These are phyloP conservation scores for Buathra laborator DNA, from an alignment of 2,888 invertebrate species.

Conservation along the genomic window DNA sequence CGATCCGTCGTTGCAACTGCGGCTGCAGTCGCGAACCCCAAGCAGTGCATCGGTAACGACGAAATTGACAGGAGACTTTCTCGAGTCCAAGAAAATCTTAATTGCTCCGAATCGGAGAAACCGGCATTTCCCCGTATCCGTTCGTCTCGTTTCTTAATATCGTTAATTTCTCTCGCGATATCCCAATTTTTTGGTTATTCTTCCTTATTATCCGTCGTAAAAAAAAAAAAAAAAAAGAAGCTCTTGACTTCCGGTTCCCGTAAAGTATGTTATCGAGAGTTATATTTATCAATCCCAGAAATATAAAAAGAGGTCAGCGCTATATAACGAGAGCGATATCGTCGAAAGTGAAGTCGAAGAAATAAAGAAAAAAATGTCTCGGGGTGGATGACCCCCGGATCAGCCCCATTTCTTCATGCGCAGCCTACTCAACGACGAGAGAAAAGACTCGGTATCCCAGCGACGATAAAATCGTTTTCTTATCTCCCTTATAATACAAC, in stretches of 20 bases:
- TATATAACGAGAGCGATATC: slow-evolving; percentile 25
- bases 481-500: slow-evolving; percentile 19
- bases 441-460: slow-evolving; percentile 36
- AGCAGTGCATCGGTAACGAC: slow-evolving; percentile 8
- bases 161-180: slow-evolving; percentile 26
- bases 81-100: slow-evolving; percentile 31
- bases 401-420: slow-evolving; percentile 1
- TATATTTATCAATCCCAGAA: slow-evolving; percentile 36
- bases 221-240: background rate
- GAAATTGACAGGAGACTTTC: slow-evolving; percentile 55
- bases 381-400: slow-evolving; percentile 15
- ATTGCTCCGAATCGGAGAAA: slow-evolving; percentile 60
- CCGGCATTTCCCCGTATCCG: slow-evolving; percentile 33
- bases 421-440: slow-evolving; percentile 45
- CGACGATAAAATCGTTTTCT: slow-evolving; percentile 56
- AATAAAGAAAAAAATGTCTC: slow-evolving; percentile 42
- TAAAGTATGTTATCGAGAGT: background rate
- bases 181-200: no score
- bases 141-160: slow-evolving; percentile 42
- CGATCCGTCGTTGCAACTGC: slow-evolving; percentile 63
- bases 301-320: slow-evolving; percentile 42
- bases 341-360: slow-evolving; percentile 28
- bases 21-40: slow-evolving; percentile 10
- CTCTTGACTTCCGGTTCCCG: background rate
- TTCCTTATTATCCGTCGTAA: background rate